phyloP scores from a whole-genome alignment of 2,113 vertebrate genomes.

The Dascyllus trimaculatus region DNA sequence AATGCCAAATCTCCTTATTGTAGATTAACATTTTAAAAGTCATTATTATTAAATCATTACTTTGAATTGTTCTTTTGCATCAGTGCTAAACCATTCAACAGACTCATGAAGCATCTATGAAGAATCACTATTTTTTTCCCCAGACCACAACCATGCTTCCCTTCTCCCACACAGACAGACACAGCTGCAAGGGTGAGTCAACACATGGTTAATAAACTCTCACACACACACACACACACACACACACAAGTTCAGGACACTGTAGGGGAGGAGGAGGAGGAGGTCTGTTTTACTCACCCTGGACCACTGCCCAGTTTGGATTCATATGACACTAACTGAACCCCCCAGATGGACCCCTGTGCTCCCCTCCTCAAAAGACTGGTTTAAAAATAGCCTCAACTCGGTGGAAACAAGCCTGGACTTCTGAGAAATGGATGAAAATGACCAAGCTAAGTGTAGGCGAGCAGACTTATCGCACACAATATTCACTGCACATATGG shows the following conservation, averaged over 20 bases:
- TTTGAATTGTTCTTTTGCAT: neutral
- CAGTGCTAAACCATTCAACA: neutral
- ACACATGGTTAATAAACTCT: slow-evolving; percentile 71
- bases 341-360: slow-evolving; percentile 34
- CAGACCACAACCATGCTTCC: slow-evolving; percentile 16
- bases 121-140: slow-evolving; percentile 6
- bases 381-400: slow-evolving; percentile 82
- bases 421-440: slow-evolving; percentile 78
- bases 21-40: too few species aligned
- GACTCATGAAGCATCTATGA: slow-evolving; percentile 10
- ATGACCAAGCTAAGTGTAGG: slow-evolving; percentile 61
- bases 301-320: slow-evolving; percentile 75
- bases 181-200: slow-evolving; percentile 70
- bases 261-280: slow-evolving; percentile 27
- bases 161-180: slow-evolving; percentile 35
- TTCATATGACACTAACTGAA: slow-evolving; percentile 75
- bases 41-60: too few species aligned
- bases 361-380: slow-evolving; percentile 37
- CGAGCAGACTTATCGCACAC: slow-evolving; percentile 69
- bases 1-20: too few species aligned
- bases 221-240: slow-evolving; percentile 7
- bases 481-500: slow-evolving; percentile 70
- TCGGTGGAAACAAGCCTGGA: slow-evolving; percentile 69
- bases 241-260: slow-evolving; percentile 21
- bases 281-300: slow-evolving; percentile 70